Evolutionary conservation across 2,113 vertebrate genomes (phyloP).

Genomic region (Acrocephalus arundinaceus): DNA sequence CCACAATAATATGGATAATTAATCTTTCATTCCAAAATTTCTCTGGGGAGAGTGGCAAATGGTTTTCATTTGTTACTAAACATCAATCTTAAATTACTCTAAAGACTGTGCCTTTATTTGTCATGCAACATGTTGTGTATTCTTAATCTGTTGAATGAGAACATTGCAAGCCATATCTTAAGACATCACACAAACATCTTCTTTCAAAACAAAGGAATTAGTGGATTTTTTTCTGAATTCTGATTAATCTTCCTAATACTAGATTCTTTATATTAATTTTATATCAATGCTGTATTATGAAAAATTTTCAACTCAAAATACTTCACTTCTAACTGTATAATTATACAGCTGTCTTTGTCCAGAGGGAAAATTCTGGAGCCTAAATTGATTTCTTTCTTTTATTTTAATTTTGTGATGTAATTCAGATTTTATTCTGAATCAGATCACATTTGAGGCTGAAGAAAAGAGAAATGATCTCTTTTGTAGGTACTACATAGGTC

Average conservation of each 20-base stretch:
- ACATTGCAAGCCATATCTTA: neutral
- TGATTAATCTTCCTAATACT: neutral
- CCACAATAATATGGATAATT: conserved; percentile 61
- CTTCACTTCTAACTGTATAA: neutral
- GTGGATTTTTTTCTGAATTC: neutral
- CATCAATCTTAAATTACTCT: conserved; percentile 48
- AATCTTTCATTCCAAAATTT: conserved; percentile 59
- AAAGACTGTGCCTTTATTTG: conserved; percentile 19
- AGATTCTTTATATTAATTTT: neutral
- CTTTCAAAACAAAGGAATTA: neutral
- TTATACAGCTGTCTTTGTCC: neutral
- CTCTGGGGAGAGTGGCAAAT: conserved; percentile 38
- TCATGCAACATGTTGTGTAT: conserved; percentile 38
- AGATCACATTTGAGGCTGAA: neutral
- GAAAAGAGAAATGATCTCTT: neutral
- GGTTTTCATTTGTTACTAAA: conserved; percentile 59
- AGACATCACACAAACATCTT: neutral
- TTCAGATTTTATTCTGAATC: neutral
- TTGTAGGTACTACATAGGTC: neutral
- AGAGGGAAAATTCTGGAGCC: neutral
- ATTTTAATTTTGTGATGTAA: neutral
- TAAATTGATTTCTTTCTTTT: neutral
- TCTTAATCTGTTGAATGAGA: neutral
- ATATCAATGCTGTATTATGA: neutral
- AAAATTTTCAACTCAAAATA: neutral